Base-by-base conservation (phyloP, 2,888 invertebrate genomes). In the Caenorhabditis wallacei region DNA sequence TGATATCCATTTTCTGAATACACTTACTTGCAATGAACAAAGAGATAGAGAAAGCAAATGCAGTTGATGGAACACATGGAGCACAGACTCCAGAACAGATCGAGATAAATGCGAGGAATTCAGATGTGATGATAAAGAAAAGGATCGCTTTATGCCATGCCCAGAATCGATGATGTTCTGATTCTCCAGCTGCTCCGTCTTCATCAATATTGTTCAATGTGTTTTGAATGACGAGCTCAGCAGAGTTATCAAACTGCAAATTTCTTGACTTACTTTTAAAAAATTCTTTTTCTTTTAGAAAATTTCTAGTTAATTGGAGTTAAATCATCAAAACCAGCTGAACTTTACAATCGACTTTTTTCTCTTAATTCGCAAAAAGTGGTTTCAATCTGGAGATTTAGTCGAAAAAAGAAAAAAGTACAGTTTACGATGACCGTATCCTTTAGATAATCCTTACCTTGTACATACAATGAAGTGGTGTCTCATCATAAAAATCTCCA, bases 61-160 rank as follows among this genome's bases (percentile, higher is more conserved):
- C 86, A 5, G 89, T 88, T 1, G 88, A 87, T 37, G 88, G 84
- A 56, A 90, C 87, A 76, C 89, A 90, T 43, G 90, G 90, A 46
- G 91, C 90, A 81, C 89, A 91, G 13, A 86, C 86, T 54, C 91
- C 91, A 1, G 90, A 85, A 76, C 91, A 91, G 30, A 91, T 89
- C 7, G 91, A 87, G 35, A 90, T 78, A 70, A 90, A 90, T 4
- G 90, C 91, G 43, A 89, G 82, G 53, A 90, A 79, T 61, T 89
- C 85, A 5, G 89, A 89, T 54, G 88, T 79, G 78, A 91, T 87
- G 69, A 91, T 91, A 87, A 91, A 90, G 85, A 90, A 90, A 56
- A 91, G 88, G 48, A 91, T 87, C n/a, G 88, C 88, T 78, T 91
- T 91, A 82, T 91, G 90, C 91, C 91, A 91, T 11, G 85, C 90